Base-by-base conservation (phyloP, 2,797 vertebrate genomes). In the Enteromius fasciolatus region DNA sequence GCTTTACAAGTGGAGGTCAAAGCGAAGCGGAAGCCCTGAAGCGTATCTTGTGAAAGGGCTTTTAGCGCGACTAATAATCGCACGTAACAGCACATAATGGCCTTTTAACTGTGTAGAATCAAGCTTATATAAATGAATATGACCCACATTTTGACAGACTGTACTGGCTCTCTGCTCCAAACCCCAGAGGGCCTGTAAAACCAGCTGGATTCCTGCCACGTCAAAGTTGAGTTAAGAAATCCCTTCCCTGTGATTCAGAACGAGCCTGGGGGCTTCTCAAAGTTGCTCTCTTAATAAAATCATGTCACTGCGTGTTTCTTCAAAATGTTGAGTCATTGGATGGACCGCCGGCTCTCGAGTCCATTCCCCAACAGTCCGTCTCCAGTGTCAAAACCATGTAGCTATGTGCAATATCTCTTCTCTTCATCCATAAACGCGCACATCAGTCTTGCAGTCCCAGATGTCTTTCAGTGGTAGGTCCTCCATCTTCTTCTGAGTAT, bases 211-310 rank as follows among this genome's bases (percentile, higher is more conserved):
- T 57, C 63, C 33, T 74, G 36, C 78, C 36, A 76, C 39, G 33
- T 74, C 46, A 69, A 59, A 72, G 73, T 81, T 46, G 63, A 74
- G 74, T 46, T 63, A 73, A 33, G 20, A 54, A 78, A 83, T 82
- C 57, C 44, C 75, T 54, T 77, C 80, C 80, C 48, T 77, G 66
- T 82, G 82, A 84, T 64, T 86, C 80, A 83, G 59, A 67, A 77
- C 44, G 23, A 73, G 46, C 33, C 67, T 59, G 17, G 67, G 66
- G 73, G 52, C 52, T 50, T 46, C 39, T 64, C 75, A 28, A 54
- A 68, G 52, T 39, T 70, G 41, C 17, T 84, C 75, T 68, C n/a
- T 57, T 52, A 68, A 79, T 33, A 48, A 78, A 84, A 72, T 73
- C 36, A 67, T 82, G 83, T 54, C 72, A 46, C 11, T 54, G 39